Base-by-base conservation (phyloP, 2,888 invertebrate genomes). In the Zygothrica quintamaculata region DNA sequence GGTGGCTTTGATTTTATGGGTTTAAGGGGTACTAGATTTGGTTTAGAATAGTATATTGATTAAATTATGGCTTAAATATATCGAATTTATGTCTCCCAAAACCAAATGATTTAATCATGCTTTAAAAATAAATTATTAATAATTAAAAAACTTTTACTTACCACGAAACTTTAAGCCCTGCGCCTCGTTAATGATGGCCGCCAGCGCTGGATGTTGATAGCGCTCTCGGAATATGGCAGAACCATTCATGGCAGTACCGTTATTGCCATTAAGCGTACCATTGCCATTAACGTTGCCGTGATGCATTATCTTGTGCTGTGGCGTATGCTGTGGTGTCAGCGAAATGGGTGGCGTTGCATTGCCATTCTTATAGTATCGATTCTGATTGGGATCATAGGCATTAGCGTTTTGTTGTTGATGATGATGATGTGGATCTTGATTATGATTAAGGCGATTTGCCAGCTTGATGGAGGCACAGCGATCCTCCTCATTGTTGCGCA, bases 101-200 rank as follows among this genome's bases (percentile, higher is more conserved):
- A 61, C 56, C 61, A 25, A 42, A 3, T 22, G 18, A 22, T 22
- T 22, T 3, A 22, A 5, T 22, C 18, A 64, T 34, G 39, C 29
- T 2, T 29, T 9, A 29, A 8, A 7, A 5, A 29, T 3, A 3
- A 29, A 5, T 5, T 29, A 1, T 12, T 25, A 15, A 3, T n/a
- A n/a, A n/a, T n/a, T n/a, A n/a, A 0, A 13, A 12, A 16, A 9
- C 1, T 18, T n/a, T 26, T 5, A 34, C 76, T 62, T 85, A 90
- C 90, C 90, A 89, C 90, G 84, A 76, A 90, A 90, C 84, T 90
- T 90, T 44, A 90, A 74, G 64, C 90, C 90, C 79, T 90, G 91
- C 7, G 90, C 86, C 58, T 90, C 90, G 61, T 91, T 90, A 52
- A 91, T 91, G 66, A 91, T 90, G 65, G 91, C 91, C 53, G 89